A percentile compares a stretch with the other conserved stretches of the same genome.
Conservation (phyloP, 2,888 invertebrate species). For the Parelbella ahira region DNA sequence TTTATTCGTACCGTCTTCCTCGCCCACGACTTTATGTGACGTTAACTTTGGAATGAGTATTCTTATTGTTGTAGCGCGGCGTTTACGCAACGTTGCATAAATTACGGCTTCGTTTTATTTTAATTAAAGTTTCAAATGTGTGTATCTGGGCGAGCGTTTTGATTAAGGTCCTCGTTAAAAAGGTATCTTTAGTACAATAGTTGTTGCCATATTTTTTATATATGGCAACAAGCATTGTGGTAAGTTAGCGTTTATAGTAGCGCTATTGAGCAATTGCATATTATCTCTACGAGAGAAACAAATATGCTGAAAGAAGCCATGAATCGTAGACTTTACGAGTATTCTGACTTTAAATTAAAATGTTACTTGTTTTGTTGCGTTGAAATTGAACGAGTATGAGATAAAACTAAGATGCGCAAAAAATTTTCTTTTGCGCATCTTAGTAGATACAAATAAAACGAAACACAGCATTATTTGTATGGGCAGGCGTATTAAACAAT, state of each 20-base stretch:
- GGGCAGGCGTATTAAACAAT: too few species aligned
- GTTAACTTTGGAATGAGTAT: conserved; percentile 74
- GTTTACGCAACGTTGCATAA: conserved; percentile 71
- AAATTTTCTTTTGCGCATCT: too few species aligned
- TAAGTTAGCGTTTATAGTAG: too few species aligned
- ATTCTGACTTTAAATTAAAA: conserved; percentile 1
- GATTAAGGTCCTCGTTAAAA: conserved; percentile 25
- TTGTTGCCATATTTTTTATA: conserved; percentile 14
- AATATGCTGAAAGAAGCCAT: conserved; percentile 6
- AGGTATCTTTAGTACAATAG: conserved; percentile 22
- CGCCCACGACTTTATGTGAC: conserved; percentile 77
- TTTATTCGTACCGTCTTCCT: conserved; percentile 64
- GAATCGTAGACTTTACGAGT: conserved; percentile 1
- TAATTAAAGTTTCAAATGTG: conserved; percentile 47
- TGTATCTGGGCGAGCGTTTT: conserved; percentile 24
- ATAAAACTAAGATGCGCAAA: too few species aligned
- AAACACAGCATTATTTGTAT: too few species aligned
- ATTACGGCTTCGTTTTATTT: conserved; percentile 63
- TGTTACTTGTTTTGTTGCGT: not conserved
- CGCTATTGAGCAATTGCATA: too few species aligned
- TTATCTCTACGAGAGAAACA: conserved; percentile 13
- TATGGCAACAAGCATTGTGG: too few species aligned
- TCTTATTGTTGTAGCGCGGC: conserved; percentile 61
- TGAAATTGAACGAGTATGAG: too few species aligned
- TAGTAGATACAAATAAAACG: too few species aligned